Evolutionary conservation across 2,797 vertebrate genomes (phyloP), one percentile per base, ranked within the genome.

Genomic region (Pipistrellus nathusii): DNA sequence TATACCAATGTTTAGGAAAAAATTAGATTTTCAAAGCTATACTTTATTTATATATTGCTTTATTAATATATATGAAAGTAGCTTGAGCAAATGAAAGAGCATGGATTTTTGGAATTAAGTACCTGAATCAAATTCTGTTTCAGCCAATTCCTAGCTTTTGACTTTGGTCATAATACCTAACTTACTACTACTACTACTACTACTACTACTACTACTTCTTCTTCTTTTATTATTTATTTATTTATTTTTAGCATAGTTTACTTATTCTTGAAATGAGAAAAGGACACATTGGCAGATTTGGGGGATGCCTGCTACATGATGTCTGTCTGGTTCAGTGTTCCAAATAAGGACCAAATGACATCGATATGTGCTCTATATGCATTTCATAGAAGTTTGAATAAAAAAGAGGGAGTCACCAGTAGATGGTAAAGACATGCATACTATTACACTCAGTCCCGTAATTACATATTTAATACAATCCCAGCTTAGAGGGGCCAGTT

Each of bases 1-100:
- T 82, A 59, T 82, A 9, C 18, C 21, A 15, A 3, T 66, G 41
- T 87, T 95, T 55, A 93, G 44, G 84, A 91, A 71, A 62, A 59
- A 41, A 41, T 6, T 27, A n/a, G 5, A 84, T 77, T 55, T 95
- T 84, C 81, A 72, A 53, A 87, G 66, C 27, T 72, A 6, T 0
- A 51, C 68, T 94, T 84, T 57, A 77, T 17, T 86, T 27, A 53
- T 86, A 53, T 77, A 38, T 72, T 69, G 21, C 11, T 89, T 2
- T 62, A 55, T 55, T 55, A 21, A 23, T 55, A 23, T 23, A 55
- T 55, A 23, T 64, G 41, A 77, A 83, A 86, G 35, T 80, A 78
- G 32, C 25, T 11, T 66, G 57, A 85, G 41, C 69, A 91, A 73
- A 23, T 35, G 27, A 72, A 84, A 59, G 51, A 82, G 66, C 32